Percentiles rank a stretch among this genome's conserved stretches.
phyloP scores from a whole-genome alignment of 2,888 invertebrate species.

The Cyaniris semiargus region DNA sequence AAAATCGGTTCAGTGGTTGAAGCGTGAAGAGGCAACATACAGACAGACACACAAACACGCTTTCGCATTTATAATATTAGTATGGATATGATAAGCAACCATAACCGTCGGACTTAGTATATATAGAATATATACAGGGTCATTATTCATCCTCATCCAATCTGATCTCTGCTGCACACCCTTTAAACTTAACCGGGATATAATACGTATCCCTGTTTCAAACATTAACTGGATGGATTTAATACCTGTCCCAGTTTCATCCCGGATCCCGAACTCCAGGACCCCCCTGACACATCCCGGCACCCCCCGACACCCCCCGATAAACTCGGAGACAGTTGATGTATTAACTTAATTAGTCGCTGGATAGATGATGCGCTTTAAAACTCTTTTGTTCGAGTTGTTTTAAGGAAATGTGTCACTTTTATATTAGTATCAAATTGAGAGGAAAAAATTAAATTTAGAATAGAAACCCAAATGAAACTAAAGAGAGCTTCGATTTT shows the following conservation, averaged over 20 bases:
- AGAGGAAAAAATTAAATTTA: neutral
- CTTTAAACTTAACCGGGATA: constrained; percentile 14
- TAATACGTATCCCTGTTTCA: constrained; percentile 1
- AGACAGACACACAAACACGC: too few relatives aligned
- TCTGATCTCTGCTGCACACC: constrained; percentile 12
- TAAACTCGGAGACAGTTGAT: constrained; percentile 33
- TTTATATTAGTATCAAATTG: neutral
- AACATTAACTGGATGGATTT: constrained; percentile 9
- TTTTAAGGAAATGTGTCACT: constrained; percentile 10
- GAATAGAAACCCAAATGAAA: neutral
- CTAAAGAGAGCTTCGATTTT: too few relatives aligned
- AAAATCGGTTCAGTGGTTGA: too few relatives aligned
- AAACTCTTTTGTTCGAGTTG: constrained; percentile 11
- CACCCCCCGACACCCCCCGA: constrained; percentile 30
- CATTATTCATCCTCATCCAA: neutral
- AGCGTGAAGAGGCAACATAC: too few relatives aligned
- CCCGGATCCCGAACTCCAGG: constrained; percentile 38
- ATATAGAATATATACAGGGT: neutral
- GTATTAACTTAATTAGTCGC: constrained; percentile 20
- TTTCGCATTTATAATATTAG: too few relatives aligned
- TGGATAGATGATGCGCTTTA: neutral
- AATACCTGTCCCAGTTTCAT: constrained; percentile 27
- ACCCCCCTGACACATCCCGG: constrained; percentile 23
- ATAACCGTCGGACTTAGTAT: neutral
- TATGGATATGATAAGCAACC: neutral